Evolutionary conservation across 1,140 invertebrate species (phyloP).

Genomic region (Metaphire vulgaris): DNA sequence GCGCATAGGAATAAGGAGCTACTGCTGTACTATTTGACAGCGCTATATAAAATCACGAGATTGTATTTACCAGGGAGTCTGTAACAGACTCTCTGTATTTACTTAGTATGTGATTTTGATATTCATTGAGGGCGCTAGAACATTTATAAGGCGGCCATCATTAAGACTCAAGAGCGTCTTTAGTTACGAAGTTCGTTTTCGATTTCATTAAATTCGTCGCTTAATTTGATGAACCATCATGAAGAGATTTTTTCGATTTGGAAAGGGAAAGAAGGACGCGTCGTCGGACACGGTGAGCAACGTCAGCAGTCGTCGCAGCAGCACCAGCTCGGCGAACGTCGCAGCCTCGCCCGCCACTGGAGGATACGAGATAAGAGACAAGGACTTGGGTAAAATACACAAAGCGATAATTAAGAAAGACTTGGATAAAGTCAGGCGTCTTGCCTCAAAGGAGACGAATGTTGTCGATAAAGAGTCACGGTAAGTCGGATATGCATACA

Average conservation of each 20-base stretch:
- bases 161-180: too few relatives aligned
- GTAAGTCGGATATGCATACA: too few relatives aligned
- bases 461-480: constrained; percentile 8
- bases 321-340: neutral
- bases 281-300: neutral
- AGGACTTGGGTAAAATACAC: constrained; percentile 20
- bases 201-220: neutral
- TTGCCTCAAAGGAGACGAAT: constrained; percentile 12
- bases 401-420: constrained; percentile 15
- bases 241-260: neutral
- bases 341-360: too few relatives aligned
- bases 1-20: too few relatives aligned
- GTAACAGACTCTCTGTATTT: too few relatives aligned
- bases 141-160: too few relatives aligned
- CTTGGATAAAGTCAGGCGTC: constrained; percentile 4
- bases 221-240: too few relatives aligned
- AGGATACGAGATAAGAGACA: constrained; percentile 7
- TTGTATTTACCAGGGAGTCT: too few relatives aligned
- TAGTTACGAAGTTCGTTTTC: neutral
- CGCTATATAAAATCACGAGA: too few relatives aligned
- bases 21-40: too few relatives aligned
- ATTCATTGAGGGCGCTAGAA: too few relatives aligned
- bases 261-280: neutral
- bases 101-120: too few relatives aligned
- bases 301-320: neutral